Percentiles rank a stretch among this genome's conserved stretches.
Conservation (phyloP, 2,888 invertebrate genomes). For the Eupithecia dodoneata region DNA sequence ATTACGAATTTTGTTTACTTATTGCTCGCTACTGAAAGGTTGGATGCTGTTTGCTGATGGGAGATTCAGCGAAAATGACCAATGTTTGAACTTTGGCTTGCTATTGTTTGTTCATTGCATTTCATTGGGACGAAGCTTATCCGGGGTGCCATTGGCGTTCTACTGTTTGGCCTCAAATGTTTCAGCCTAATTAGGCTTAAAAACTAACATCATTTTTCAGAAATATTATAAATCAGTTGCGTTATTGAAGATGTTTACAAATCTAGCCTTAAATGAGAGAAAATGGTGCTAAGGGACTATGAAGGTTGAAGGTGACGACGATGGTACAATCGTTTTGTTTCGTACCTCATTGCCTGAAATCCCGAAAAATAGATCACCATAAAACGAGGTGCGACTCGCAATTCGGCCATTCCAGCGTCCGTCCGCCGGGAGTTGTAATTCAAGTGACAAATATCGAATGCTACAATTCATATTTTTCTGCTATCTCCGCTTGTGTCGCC, state of each 20-base stretch:
- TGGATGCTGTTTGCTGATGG: constrained; percentile 50
- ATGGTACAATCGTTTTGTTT: background rate
- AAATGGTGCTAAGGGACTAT: background rate
- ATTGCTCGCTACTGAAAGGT: constrained; percentile 62
- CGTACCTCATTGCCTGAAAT: constrained; percentile 23
- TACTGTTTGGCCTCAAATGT: background rate
- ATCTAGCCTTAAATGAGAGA: background rate
- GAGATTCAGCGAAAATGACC: constrained; percentile 45
- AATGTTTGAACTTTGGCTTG: constrained; percentile 13
- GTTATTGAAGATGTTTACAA: background rate
- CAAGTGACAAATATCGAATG: constrained; percentile 85
- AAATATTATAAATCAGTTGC: background rate
- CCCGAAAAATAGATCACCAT: constrained; percentile 73
- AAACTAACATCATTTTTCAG: background rate
- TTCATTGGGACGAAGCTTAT: background rate
- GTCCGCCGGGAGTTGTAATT: constrained; percentile 82
- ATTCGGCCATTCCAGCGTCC: constrained; percentile 68
- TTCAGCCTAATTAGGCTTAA: background rate
- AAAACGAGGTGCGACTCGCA: constrained; percentile 78
- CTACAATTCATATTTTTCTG: constrained; percentile 83
- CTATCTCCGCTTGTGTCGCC: constrained; percentile 81
- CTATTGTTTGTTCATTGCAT: constrained; percentile 8
- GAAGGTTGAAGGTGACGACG: too few relatives aligned
- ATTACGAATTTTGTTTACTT: constrained; percentile 77
- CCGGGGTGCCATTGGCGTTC: background rate